These are phyloP conservation scores for Brachyrhaphis roseni DNA, from an alignment of 2,797 vertebrate genomes.

Conservation along the genomic window DNA sequence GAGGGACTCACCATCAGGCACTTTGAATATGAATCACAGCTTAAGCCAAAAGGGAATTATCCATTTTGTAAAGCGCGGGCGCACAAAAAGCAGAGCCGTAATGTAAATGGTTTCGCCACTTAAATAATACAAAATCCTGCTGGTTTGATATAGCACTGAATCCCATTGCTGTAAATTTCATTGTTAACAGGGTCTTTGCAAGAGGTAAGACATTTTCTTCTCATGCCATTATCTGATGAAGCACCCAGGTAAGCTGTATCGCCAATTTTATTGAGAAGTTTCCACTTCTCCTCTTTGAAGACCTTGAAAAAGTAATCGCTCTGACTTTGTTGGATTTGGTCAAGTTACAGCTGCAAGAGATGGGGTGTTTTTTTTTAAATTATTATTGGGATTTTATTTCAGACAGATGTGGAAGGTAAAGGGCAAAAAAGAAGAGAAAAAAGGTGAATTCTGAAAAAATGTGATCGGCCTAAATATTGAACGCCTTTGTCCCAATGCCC, in stretches of 20 bases:
- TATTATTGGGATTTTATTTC: not conserved
- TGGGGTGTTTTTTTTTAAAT: not conserved
- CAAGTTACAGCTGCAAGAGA: not conserved
- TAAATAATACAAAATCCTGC: not conserved
- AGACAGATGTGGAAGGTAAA: not conserved
- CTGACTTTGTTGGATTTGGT: not conserved
- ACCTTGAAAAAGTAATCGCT: not conserved
- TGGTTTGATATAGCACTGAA: not conserved
- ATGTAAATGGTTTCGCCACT: not conserved
- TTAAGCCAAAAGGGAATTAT: not conserved
- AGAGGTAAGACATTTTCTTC: not conserved
- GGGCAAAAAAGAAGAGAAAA: not conserved
- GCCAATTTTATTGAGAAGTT: not conserved
- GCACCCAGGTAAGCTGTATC: not conserved
- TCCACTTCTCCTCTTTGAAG: not conserved
- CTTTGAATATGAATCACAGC: not conserved
- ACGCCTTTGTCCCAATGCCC: not conserved
- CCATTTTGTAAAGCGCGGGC: not conserved
- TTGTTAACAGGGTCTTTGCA: not conserved
- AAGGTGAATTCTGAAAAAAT: not conserved
- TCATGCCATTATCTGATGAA: not conserved
- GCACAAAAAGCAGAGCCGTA: not conserved
- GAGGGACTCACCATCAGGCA: not conserved
- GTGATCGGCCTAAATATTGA: not conserved
- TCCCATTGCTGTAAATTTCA: not conserved